Base-by-base conservation (phyloP, 2,113 vertebrate species). In the Cinclus mexicanus region DNA sequence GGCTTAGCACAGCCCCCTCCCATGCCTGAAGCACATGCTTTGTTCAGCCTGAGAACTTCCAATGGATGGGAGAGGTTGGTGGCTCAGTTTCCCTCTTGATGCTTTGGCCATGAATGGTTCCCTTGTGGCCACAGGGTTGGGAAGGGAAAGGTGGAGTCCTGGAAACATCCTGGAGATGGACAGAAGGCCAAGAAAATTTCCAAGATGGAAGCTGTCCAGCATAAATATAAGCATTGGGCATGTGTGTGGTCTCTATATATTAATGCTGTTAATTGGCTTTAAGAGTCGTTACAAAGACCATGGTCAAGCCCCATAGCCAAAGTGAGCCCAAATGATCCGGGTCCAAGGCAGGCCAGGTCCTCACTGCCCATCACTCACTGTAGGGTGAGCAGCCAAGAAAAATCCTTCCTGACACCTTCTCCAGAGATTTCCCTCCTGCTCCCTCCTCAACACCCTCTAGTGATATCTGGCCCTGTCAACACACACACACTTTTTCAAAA, bases 401-500 rank as follows among this genome's bases (percentile, higher is more conserved):
- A 95, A 95, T 85, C 37, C 59, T 71, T 91, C 79, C 91, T 96
- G 95, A 95, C 93, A 82, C 3, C 3, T 90, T 91, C 92, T 76
- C 83, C 11, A 3, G 77, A 88, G 82, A 52, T 72, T 89, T 96
- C 80, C 69, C 88, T 90, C 76, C 85, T 87, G 91, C 90, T 89
- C 89, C 85, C 59, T 85, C 88, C 95, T 90, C 95, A 87, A n/a
- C 82, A 68, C 94, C 84, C 93, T 93, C 94, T 76, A 94, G 95
- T 91, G 94, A 88, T 95, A 93, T 67, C 78, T 93, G 90, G 89
- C 93, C 93, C 87, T 97, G 95, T 91, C 96, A 96, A 91, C 95
- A 93, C 84, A 83, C 92, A 86, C 78, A 22, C 13, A 0, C 42
- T 90, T 6, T 0, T 61, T 76, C 1, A 1, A 90, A 78, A 75